Percentiles rank a stretch among this genome's conserved stretches.
phyloP scores from a whole-genome alignment of 1,140 invertebrate genomes.

The Monomorium pharaonis region DNA sequence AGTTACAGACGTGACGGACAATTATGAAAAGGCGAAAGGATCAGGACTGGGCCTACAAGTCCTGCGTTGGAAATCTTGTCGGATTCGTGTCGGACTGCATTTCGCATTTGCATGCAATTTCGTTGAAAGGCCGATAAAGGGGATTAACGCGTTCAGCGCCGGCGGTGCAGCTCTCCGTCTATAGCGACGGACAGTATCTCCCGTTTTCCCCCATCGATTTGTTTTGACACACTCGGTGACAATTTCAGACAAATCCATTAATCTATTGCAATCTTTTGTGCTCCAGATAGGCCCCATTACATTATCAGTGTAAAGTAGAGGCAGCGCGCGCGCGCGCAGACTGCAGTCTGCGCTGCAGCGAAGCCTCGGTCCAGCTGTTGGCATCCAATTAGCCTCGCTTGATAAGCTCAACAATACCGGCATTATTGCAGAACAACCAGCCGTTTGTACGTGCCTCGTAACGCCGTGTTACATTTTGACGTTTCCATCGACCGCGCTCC shows the following conservation, averaged over 20 bases:
- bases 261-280: slow-evolving; percentile 83
- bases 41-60: not conserved
- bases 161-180: not conserved
- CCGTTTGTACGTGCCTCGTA: slow-evolving; percentile 77
- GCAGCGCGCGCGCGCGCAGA: slow-evolving; percentile 70
- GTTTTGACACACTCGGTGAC: slow-evolving; percentile 81
- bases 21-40: not conserved
- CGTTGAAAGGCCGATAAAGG: slow-evolving; percentile 34
- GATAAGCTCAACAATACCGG: slow-evolving; percentile 85
- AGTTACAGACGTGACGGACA: not conserved
- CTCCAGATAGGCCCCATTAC: slow-evolving; percentile 82
- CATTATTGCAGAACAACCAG: slow-evolving; percentile 83
- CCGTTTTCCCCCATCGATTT: slow-evolving; percentile 67
- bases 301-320: slow-evolving; percentile 83
- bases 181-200: not conserved
- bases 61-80: not conserved
- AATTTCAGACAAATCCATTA: slow-evolving; percentile 83
- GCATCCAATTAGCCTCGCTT: slow-evolving; percentile 84
- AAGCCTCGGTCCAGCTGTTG: slow-evolving; percentile 82
- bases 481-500: slow-evolving; percentile 74
- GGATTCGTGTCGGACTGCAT: not conserved
- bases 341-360: slow-evolving; percentile 59
- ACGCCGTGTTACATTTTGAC: slow-evolving; percentile 79
- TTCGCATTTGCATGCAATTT: slow-evolving; percentile 50
- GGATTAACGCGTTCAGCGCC: not conserved